Evolutionary conservation across 2,113 vertebrate genomes (phyloP), one percentile per base, ranked within the genome.

Genomic region (Campylomormyrus tamandua): DNA sequence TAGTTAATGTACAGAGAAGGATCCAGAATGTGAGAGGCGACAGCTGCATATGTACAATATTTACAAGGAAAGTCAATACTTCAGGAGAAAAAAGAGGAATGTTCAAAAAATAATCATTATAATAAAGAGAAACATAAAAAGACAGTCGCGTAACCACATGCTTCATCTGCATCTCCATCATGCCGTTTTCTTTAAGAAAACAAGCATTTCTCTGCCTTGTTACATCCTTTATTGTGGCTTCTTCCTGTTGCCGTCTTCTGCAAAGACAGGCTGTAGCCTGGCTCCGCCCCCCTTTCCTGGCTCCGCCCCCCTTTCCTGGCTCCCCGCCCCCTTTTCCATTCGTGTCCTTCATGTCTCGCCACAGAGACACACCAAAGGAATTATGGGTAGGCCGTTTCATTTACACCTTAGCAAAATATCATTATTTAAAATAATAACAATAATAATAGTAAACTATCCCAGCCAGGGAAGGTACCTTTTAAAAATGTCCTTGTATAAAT

Each of bases 41-140:
- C 94, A 94, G 90, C 95, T 96, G 83, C 42, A 10, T 84, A 84
- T 84, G 93, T 96, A 95, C 96, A 96, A 74, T 96, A 95, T 96
- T 92, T 96, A 96, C 95, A 95, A 53, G 92, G 91, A 91, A 93
- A 94, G 83, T 84, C 83, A 92, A 91, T 87, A 80, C 89, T 92
- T 88, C 83, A 90, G 87, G 91, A 93, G 92, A 91, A 87, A 92
- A 87, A 89, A 92, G 91, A 93, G 92, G 92, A 92, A 92, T 92
- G 74, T 91, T 92, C 88, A 85, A 90, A 92, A 92, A 94, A 93
- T 92, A 92, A 95, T 94, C 90, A 93, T 94, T 90, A 91, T 94
- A 92, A 93, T 92, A 92, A 94, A 95, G 94, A 94, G 94, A 93
- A 93, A 95, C 94, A 94, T 94, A 93, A 93, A 93, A 93, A 94